Percentiles rank a stretch among this genome's conserved stretches.
Evolutionary conservation across 2,888 invertebrate species (phyloP).

Genomic region (Caenorhabditis japonica): DNA sequence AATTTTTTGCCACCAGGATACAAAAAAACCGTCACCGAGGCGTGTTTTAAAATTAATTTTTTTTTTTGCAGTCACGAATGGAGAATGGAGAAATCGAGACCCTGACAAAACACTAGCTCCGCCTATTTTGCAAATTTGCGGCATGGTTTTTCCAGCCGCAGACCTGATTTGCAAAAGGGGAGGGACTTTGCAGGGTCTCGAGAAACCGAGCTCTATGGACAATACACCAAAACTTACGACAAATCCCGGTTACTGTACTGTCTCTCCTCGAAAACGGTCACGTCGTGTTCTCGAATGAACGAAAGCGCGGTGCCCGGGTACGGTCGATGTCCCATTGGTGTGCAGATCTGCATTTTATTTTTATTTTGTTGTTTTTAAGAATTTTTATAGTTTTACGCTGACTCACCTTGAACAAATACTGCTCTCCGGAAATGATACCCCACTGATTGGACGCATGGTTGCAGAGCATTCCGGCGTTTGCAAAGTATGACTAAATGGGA

Average conservation of each 20-base stretch:
- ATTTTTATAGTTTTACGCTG: background rate
- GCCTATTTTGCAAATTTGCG: too few species aligned
- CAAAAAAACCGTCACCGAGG: too few species aligned
- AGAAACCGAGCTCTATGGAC: too few species aligned
- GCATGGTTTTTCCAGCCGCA: too few species aligned
- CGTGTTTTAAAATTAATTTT: too few species aligned
- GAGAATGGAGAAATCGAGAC: too few species aligned
- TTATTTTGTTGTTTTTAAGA: background rate
- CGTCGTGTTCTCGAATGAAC: constrained; percentile 74
- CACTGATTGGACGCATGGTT: constrained; percentile 76
- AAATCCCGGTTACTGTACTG: constrained; percentile 76
- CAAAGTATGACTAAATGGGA: constrained; percentile 73
- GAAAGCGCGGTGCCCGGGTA: constrained; percentile 74
- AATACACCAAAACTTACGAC: constrained; percentile 68
- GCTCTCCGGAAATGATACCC: constrained; percentile 77
- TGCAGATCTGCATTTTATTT: constrained; percentile 68
- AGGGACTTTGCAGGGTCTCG: too few species aligned
- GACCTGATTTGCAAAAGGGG: too few species aligned
- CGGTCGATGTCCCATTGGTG: constrained; percentile 76
- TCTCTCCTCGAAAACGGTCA: constrained; percentile 72
- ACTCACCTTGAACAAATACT: constrained; percentile 75
- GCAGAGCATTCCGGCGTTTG: constrained; percentile 75
- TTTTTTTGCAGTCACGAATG: too few species aligned
- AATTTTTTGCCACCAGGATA: too few species aligned
- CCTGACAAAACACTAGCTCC: too few species aligned